Evolutionary conservation across 2,797 vertebrate genomes (phyloP).

Genomic region (Acanthurus lineatus): DNA sequence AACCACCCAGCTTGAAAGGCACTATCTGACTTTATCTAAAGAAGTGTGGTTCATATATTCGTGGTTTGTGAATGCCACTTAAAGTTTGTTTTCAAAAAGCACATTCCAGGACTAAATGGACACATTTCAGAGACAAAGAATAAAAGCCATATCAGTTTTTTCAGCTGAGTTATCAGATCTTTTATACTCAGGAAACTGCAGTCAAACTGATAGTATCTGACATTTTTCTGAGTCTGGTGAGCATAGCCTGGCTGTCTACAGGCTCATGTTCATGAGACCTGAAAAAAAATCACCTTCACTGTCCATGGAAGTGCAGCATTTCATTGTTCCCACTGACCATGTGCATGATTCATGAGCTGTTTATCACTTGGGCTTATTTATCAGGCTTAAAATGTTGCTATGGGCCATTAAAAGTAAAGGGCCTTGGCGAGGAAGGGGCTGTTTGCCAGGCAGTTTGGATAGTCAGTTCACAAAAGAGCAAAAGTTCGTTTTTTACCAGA

Average conservation of each 20-base stretch:
- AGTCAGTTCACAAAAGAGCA: not conserved
- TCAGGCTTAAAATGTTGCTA: conserved; percentile 6
- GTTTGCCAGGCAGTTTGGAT: not conserved
- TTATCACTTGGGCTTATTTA: conserved; percentile 8
- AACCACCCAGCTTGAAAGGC: not conserved
- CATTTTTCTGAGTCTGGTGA: conserved; percentile 21
- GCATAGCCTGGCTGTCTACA: conserved; percentile 12
- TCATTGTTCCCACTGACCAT: not conserved
- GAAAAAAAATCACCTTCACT: not conserved
- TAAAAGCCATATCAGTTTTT: conserved; percentile 13
- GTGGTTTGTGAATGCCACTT: conserved; percentile 12
- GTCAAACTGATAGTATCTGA: conserved; percentile 38
- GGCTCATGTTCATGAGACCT: not conserved
- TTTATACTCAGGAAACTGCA: conserved; percentile 20
- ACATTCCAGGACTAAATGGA: conserved; percentile 8
- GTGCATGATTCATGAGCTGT: conserved; percentile 15
- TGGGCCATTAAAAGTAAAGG: not conserved
- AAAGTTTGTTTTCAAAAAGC: not conserved
- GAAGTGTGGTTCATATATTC: not conserved
- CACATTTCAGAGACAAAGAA: conserved; percentile 9
- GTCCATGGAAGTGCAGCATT: not conserved
- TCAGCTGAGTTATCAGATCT: conserved; percentile 15
- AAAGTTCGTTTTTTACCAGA: no score
- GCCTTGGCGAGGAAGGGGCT: no score
- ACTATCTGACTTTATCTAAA: not conserved